Percentiles rank a stretch among this genome's conserved stretches.
Evolutionary conservation across 2,888 invertebrate genomes (phyloP).

Genomic region (Cosmia trapezina): DNA sequence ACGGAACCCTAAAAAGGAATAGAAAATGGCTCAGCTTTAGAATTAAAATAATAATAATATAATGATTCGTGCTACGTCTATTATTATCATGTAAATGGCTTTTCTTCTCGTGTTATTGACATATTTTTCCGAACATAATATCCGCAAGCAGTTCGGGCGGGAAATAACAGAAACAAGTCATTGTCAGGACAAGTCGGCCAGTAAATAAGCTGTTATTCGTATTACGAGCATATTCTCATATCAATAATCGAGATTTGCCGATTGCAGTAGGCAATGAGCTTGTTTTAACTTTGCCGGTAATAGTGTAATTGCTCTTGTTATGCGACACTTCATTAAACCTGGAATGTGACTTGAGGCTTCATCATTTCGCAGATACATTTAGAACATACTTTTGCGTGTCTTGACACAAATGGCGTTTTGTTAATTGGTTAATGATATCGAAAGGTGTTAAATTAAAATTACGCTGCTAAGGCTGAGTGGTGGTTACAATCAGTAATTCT

Average conservation of each 20-base stretch:
- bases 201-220: constrained; percentile 16
- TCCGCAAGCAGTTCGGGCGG: not conserved
- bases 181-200: constrained; percentile 10
- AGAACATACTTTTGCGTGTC: constrained; percentile 14
- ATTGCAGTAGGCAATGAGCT: constrained; percentile 2
- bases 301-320: constrained; percentile 15
- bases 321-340: constrained; percentile 25
- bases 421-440: constrained; percentile 4
- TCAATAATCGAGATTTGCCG: constrained; percentile 12
- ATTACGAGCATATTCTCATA: constrained; percentile 11
- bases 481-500: not conserved
- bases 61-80: not conserved
- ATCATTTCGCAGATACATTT: constrained; percentile 9
- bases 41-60: not conserved
- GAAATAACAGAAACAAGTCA: constrained; percentile 9
- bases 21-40: not conserved
- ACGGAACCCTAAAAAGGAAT: too few relatives aligned
- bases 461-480: not conserved
- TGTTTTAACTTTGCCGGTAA: constrained; percentile 23
- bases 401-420: not conserved
- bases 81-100: not conserved
- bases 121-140: not conserved
- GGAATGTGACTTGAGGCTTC: constrained; percentile 9
- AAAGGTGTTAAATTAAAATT: not conserved
- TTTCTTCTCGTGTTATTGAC: not conserved